Base-by-base conservation (phyloP, 2,888 invertebrate species). In the Melanotus villosus region DNA sequence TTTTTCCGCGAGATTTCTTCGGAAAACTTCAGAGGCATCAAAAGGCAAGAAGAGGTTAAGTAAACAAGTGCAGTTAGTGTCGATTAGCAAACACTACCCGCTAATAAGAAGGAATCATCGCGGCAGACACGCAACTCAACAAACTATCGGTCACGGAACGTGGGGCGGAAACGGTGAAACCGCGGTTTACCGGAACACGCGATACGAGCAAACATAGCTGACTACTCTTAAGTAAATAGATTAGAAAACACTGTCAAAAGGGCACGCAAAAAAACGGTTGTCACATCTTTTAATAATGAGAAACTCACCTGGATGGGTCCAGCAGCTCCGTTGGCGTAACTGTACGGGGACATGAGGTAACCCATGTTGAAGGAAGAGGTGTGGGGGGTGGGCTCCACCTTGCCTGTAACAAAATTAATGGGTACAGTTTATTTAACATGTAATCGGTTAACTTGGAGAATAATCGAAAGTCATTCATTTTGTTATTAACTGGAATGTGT, bases 341-440 rank as follows among this genome's bases (percentile, higher is more conserved):
- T 91, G 86, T 95, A 95, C 69, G 95, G 95, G 75, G 95, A 92
- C 85, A 95, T 93, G 85, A 95, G 90, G 89, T 96, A 96, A 82
- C 95, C 95, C 94, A 95, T 95, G 89, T 95, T 95, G 89, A 95
- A 95, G 77, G 89, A 88, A 76, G 92, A 90, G 79, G 93, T 91
- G 84, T 93, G 93, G 73, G 92, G 91, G 81, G 92, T 91, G 72
- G 91, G 91, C 83, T 93, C 93, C 86, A 93, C 91, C 89, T 93
- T 93, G 87, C 92, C 93, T 93, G 88, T 34, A 87, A 86, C 80
- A 76, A 75, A 50, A 64, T 62, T 52, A 43, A 52, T 38, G 43
- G 12, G 41, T 14, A 34, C 16, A 41, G 16, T 16, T 14, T n/a
- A 12, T 41, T 34, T 41, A 41, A 41, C 1, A 7, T 41, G 12